phyloP scores from a whole-genome alignment of 2,888 invertebrate genomes.

The Lycocerus yunnanus region DNA sequence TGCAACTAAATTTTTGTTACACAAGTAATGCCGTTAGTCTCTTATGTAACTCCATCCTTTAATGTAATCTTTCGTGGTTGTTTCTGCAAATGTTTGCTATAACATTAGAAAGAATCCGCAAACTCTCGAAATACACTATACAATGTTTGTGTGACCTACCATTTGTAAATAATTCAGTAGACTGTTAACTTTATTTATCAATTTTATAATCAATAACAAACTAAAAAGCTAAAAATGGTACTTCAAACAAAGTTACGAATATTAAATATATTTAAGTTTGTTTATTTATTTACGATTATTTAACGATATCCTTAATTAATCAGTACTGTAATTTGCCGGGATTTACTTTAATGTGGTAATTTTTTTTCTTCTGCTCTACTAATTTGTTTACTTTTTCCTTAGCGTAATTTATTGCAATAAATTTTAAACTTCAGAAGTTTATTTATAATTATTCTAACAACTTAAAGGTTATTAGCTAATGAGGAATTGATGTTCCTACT shows the following conservation, averaged over 20 bases:
- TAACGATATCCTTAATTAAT: background rate
- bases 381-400: background rate
- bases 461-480: no score
- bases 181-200: background rate
- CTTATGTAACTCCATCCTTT: constrained; percentile 13
- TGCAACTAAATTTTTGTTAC: constrained; percentile 6
- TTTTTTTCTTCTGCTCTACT: background rate
- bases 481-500: no score
- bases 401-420: background rate
- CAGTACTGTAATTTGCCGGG: background rate
- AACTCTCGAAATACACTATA: constrained; percentile 7
- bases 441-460: no score
- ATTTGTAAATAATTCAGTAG: constrained; percentile 7
- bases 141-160: constrained; percentile 3
- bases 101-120: constrained; percentile 9
- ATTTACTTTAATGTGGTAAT: background rate
- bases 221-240: background rate
- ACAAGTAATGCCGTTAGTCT: constrained; percentile 7
- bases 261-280: background rate
- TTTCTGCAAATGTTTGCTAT: constrained; percentile 13
- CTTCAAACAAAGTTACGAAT: background rate
- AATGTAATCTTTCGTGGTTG: constrained; percentile 12
- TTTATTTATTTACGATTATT: background rate
- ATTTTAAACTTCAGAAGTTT: no score
- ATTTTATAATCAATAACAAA: background rate